phyloP scores from a whole-genome alignment of 2,797 vertebrate species.

The Sebastes miniatus region DNA sequence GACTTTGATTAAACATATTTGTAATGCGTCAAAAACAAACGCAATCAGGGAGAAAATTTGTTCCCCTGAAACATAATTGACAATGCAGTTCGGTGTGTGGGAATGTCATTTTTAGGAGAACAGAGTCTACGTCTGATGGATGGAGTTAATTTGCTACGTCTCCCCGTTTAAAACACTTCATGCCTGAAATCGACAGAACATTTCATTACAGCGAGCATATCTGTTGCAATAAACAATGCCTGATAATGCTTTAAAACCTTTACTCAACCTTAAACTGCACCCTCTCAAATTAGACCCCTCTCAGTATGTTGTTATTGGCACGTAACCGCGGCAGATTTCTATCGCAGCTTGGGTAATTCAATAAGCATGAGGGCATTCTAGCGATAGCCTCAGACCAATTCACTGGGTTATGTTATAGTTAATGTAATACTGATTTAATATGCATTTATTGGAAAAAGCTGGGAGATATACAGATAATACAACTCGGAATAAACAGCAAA shows the following conservation, averaged over 20 bases:
- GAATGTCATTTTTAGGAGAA: background rate
- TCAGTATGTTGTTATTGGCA: slow-evolving; percentile 83
- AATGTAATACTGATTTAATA: slow-evolving; percentile 64
- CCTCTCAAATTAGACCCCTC: slow-evolving; percentile 73
- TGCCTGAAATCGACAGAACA: slow-evolving; percentile 71
- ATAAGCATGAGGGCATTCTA: slow-evolving; percentile 80
- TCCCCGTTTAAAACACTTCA: slow-evolving; percentile 46
- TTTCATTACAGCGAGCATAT: slow-evolving; percentile 60
- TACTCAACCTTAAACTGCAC: slow-evolving; percentile 69
- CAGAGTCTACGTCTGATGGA: slow-evolving; percentile 11
- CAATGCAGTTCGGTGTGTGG: background rate
- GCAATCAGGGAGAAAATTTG: background rate
- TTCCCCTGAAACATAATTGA: background rate
- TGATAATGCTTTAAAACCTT: slow-evolving; percentile 74
- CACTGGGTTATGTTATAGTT: slow-evolving; percentile 65
- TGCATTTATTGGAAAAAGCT: slow-evolving; percentile 68
- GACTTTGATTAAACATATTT: background rate
- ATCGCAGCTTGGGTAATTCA: slow-evolving; percentile 84
- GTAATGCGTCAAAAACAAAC: background rate
- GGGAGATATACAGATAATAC: slow-evolving; percentile 62
- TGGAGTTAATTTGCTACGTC: slow-evolving; percentile 32
- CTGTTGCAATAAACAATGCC: slow-evolving; percentile 69
- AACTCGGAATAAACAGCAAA: slow-evolving; percentile 45
- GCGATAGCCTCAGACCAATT: slow-evolving; percentile 63
- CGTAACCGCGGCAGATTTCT: slow-evolving; percentile 79